A percentile compares a stretch with the other conserved stretches of the same genome.
Evolutionary conservation across 2,797 vertebrate species (phyloP).

Genomic region (Malacoraja senta): DNA sequence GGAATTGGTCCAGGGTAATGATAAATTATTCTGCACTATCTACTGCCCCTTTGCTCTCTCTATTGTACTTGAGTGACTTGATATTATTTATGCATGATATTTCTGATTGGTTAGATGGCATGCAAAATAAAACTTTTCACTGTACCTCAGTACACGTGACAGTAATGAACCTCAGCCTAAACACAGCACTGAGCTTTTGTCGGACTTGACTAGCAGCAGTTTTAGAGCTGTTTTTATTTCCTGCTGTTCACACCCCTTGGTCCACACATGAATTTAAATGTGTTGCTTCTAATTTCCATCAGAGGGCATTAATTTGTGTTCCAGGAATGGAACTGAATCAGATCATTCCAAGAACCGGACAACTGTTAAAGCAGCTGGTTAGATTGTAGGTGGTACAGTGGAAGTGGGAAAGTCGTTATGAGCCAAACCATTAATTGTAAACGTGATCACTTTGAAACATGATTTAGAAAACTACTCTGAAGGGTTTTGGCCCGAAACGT

Average conservation of each 20-base stretch:
- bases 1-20: too few relatives aligned
- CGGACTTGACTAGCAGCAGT: neutral
- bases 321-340: neutral
- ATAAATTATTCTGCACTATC: too few relatives aligned
- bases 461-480: neutral
- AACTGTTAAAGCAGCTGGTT: neutral
- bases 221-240: neutral
- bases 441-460: neutral
- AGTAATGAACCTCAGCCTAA: neutral
- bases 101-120: too few relatives aligned
- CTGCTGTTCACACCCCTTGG: neutral
- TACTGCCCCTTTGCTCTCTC: too few relatives aligned
- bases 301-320: neutral
- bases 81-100: too few relatives aligned
- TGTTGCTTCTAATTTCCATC: neutral
- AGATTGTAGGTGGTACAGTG: neutral
- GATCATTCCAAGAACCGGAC: too few relatives aligned
- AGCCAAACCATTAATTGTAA: too few relatives aligned
- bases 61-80: too few relatives aligned
- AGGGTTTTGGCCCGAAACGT: too few relatives aligned
- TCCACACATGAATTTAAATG: neutral
- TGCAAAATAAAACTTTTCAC: too few relatives aligned
- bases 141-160: too few relatives aligned
- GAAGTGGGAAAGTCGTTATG: neutral
- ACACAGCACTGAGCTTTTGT: neutral